Percentiles rank a stretch among this genome's conserved stretches.
phyloP scores from a whole-genome alignment of 2,888 invertebrate genomes.

The Autographa gamma region DNA sequence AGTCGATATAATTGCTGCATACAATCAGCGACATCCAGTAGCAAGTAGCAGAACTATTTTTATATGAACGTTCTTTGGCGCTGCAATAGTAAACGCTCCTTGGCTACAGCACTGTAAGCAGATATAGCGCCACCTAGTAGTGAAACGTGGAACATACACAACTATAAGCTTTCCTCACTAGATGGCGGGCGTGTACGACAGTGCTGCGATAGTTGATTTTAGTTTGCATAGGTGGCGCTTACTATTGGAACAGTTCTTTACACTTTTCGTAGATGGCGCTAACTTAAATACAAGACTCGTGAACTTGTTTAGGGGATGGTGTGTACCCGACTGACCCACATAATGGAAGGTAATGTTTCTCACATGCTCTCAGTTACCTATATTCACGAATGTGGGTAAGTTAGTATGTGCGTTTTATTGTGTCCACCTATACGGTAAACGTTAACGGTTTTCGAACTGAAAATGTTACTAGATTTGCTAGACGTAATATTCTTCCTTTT shows the following conservation, averaged over 20 bases:
- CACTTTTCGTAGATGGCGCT: neutral
- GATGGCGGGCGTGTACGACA: slow-evolving; percentile 7
- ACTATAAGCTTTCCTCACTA: neutral
- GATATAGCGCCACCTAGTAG: slow-evolving; percentile 32
- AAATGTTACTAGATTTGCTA: no score
- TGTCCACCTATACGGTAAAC: no score
- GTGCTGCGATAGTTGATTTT: neutral
- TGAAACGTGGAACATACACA: neutral
- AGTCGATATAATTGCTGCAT: slow-evolving; percentile 71
- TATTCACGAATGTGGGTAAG: no score
- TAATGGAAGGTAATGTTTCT: no score
- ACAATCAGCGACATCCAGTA: slow-evolving; percentile 60
- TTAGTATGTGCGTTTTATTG: no score
- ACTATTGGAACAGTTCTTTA: neutral
- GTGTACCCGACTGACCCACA: no score
- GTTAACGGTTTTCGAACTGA: no score
- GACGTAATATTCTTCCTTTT: no score
- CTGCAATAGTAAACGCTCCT: no score
- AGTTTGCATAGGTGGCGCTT: slow-evolving; percentile 17
- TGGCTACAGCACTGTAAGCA: neutral
- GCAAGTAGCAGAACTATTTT: slow-evolving; percentile 44
- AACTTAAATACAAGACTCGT: neutral
- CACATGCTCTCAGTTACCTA: no score
- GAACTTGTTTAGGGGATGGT: no score
- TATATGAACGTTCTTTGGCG: neutral